A percentile compares a stretch with the other conserved stretches of the same genome.
phyloP scores from a whole-genome alignment of 2,888 invertebrate genomes.

The Esperia sulphurella region DNA sequence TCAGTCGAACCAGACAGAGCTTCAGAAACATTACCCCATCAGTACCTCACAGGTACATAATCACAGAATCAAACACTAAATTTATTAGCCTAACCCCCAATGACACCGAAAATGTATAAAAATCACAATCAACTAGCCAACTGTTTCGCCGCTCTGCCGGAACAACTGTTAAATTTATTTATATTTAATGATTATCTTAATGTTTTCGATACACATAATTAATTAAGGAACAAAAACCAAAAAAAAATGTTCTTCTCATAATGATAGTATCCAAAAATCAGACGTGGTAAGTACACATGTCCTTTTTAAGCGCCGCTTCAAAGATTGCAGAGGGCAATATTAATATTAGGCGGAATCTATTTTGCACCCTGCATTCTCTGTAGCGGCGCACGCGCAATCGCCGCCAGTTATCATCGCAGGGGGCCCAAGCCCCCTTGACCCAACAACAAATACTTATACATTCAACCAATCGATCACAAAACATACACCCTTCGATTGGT shows the following conservation, averaged over 20 bases:
- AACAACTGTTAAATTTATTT: constrained; percentile 62
- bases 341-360: constrained; percentile 77
- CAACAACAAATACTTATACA: constrained; percentile 1
- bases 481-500: constrained; percentile 22
- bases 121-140: constrained; percentile 63
- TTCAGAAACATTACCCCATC: constrained; percentile 43
- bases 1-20: constrained; percentile 59
- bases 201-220: constrained; percentile 72
- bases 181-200: constrained; percentile 73
- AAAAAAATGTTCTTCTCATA: constrained; percentile 61
- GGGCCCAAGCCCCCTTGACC: constrained; percentile 5
- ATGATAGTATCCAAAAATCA: constrained; percentile 66
- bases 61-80: constrained; percentile 66
- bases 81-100: constrained; percentile 48
- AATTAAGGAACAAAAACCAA: constrained; percentile 78
- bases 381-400: constrained; percentile 49
- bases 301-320: constrained; percentile 61
- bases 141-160: constrained; percentile 52
- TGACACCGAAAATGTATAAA: constrained; percentile 63
- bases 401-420: constrained; percentile 8
- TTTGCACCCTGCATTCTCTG: constrained; percentile 68
- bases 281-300: constrained; percentile 67
- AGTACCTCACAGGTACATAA: constrained; percentile 65
- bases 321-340: constrained; percentile 70
- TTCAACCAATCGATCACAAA: constrained; percentile 27